Base-by-base conservation (phyloP, 2,888 invertebrate species). In the Holacanthella duospinosa region DNA sequence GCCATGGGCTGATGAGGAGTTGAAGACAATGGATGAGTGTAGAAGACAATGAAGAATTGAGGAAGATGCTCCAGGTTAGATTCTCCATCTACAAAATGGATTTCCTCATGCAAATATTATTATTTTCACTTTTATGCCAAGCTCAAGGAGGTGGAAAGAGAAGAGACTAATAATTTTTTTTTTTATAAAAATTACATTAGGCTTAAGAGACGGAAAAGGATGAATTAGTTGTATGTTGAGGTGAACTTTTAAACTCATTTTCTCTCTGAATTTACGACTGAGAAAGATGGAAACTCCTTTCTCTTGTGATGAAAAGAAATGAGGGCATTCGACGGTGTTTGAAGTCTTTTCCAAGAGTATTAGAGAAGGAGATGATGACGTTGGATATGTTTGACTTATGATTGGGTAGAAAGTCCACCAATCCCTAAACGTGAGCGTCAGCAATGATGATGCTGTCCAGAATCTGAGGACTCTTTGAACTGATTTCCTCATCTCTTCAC, bases 191-290 rank as follows among this genome's bases (percentile, higher is more conserved):
- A 72, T 62, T 71, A 70, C 69, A 72, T 72, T 70, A 71, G 67
- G 68, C 68, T 67, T 70, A 67, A 72, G 66, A 66, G 66, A 67
- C 64, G 62, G 64, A 67, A 48, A 48, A 48, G 48, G 21, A 21
- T 4, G 69, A 72, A 70, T 72, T 71, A 72, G 69, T 66, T 69
- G 69, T 69, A 68, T 64, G 66, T 67, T 69, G 69, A 69, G 67
- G 67, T 48, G 48, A 48, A 48, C 48, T 48, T 48, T 48, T 48
- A 4, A 64, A 66, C 65, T n/a, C n/a, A n/a, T n/a, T 68, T 70
- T 68, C 66, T 64, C 70, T 64, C 66, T 65, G 55, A 21, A 6
- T 21, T 53, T 9, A 27, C 2, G 55, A 27, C 64, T 36, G 48
- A 4, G 48, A 63, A 66, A 53, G 26, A 48, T 36, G 36, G 48